phyloP scores from a whole-genome alignment of 2,797 vertebrate species.

The Toxotes lorentzi region DNA sequence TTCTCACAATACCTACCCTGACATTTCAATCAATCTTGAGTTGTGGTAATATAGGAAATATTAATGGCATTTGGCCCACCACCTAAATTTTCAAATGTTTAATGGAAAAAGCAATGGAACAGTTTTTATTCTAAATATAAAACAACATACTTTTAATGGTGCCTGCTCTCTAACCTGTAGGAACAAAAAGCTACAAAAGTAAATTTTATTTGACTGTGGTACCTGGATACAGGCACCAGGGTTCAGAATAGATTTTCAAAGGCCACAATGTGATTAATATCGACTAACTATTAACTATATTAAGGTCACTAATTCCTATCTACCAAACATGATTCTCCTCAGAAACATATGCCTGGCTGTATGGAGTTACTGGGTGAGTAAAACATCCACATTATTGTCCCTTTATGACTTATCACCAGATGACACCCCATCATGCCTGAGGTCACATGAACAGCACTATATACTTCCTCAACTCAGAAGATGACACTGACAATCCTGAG shows the following conservation, averaged over 20 bases:
- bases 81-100: conserved; percentile 1
- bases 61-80: background rate
- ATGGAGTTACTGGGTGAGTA: background rate
- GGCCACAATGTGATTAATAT: background rate
- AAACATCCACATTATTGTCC: conserved; percentile 9
- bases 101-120: background rate
- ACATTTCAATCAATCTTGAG: background rate
- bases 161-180: background rate
- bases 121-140: background rate
- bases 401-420: conserved; percentile 9
- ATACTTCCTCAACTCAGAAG: conserved; percentile 46
- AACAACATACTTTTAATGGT: background rate
- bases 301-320: background rate
- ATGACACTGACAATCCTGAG: conserved; percentile 11
- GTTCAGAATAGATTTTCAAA: background rate
- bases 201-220: background rate
- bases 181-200: background rate
- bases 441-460: conserved; percentile 29
- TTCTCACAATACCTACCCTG: background rate
- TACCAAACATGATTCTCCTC: background rate
- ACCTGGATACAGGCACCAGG: background rate
- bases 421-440: conserved; percentile 17
- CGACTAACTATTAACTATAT: background rate
- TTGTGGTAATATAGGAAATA: no score
- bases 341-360: background rate